Evolutionary conservation across 1,140 invertebrate genomes (phyloP).

Genomic region (Sesamia nonagrioides): DNA sequence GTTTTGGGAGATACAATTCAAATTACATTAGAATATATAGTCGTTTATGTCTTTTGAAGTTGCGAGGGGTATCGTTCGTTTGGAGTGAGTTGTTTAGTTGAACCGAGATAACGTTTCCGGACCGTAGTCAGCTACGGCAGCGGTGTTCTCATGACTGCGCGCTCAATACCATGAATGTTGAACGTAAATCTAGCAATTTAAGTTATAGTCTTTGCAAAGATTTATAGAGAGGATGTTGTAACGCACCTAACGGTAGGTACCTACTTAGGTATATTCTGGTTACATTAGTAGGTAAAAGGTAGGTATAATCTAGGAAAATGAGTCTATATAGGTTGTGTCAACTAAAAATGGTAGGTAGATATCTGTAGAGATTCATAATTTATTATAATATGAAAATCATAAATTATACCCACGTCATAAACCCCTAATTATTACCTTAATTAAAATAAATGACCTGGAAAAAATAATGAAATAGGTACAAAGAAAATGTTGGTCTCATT

Average conservation of each 20-base stretch:
- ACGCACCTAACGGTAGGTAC: background rate
- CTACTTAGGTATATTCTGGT: too few relatives aligned
- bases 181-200: constrained; percentile 7
- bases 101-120: constrained; percentile 74
- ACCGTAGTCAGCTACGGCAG: constrained; percentile 62
- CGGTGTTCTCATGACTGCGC: constrained; percentile 59
- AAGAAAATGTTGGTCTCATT: constrained; percentile 32
- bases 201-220: background rate
- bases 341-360: too few relatives aligned
- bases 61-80: constrained; percentile 51
- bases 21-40: constrained; percentile 18
- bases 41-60: constrained; percentile 42
- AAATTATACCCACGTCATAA: background rate
- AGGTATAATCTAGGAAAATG: too few relatives aligned
- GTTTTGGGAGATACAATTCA: constrained; percentile 23
- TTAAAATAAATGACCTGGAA: background rate
- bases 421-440: background rate
- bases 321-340: too few relatives aligned
- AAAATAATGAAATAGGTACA: constrained; percentile 26
- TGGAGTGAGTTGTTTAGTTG: constrained; percentile 76
- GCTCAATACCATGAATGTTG: constrained; percentile 58
- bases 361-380: background rate
- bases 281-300: too few relatives aligned
- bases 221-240: background rate
- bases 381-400: constrained; percentile 5